A percentile compares a stretch with the other conserved stretches of the same genome.
Conservation (phyloP, 64 coral and sea anemone species). For the Catalaphyllia jardinei region DNA sequence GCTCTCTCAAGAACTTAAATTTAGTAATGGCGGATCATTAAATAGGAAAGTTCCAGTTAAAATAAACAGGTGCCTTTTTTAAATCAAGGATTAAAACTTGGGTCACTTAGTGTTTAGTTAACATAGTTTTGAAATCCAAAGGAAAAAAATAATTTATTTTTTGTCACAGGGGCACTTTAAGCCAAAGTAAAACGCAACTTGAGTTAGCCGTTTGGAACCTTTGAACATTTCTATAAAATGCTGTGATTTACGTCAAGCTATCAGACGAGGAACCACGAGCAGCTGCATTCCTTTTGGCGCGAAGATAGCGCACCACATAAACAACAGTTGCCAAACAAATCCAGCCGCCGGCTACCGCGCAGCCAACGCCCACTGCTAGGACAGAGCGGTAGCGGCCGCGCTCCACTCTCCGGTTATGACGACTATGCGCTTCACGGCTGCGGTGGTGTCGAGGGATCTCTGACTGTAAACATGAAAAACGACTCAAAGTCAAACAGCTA, state of each 20-base stretch:
- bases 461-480: constrained; percentile 24
- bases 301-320: constrained; percentile 64
- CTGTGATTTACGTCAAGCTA: neutral
- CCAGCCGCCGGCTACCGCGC: constrained; percentile 63
- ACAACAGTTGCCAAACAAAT: constrained; percentile 69
- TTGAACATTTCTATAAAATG: neutral
- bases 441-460: constrained; percentile 65
- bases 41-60: too few relatives aligned
- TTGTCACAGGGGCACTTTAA: too few relatives aligned
- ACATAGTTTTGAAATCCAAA: too few relatives aligned
- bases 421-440: constrained; percentile 27
- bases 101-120: too few relatives aligned
- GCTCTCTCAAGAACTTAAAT: too few relatives aligned
- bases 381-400: constrained; percentile 56
- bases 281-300: constrained; percentile 35
- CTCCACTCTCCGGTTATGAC: constrained; percentile 48
- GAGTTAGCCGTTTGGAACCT: neutral
- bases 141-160: too few relatives aligned
- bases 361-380: constrained; percentile 58
- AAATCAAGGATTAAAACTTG: too few relatives aligned
- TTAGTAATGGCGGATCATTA: too few relatives aligned
- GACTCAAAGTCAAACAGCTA: neutral
- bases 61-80: too few relatives aligned
- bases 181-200: neutral
- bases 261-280: neutral